Evolutionary conservation across 2,888 invertebrate genomes (phyloP), one percentile per base, ranked within the genome.

Genomic region (Apotomis betuletana): DNA sequence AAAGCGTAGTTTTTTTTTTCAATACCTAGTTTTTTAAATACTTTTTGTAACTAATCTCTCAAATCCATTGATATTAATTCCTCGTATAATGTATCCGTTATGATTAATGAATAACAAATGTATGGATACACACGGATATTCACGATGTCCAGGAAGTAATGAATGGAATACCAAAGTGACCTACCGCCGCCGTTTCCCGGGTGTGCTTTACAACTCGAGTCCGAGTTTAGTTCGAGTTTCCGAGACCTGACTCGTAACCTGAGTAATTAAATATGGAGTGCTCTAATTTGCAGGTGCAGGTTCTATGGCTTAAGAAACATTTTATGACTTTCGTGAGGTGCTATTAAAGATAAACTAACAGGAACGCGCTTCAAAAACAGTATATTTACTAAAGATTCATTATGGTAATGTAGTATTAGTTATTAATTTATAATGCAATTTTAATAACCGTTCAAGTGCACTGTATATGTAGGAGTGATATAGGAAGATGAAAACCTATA

Each of bases 121-220:
- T 55, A 67, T 55, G 60, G 49, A 52, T 64, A 54, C 44, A 65
- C 36, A 65, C 55, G 65, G 38, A 55, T 55, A 15, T 60, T 38
- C 15, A 15, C 36, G 6, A 27, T 71, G 67, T 67, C 67, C 71
- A 67, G 71, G 71, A 71, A 71, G 71, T 67, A 57, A 55, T 57
- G 71, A 52, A 49, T 15, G 61, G 71, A 67, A 71, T 71, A 67
- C 51, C 51, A 71, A 71, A 67, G n/a, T 64, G 61, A 57, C 71
- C 71, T 71, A 67, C 71, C 71, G 71, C 71, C 67, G 67, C 71
- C 67, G 67, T 41, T 58, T 62, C 61, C 55, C 61, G 67, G 27
- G 49, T 57, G 54, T 6, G 54, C 52, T 52, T 13, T 63, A 41
- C 41, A 64, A 38, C 64, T 61, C 57, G 49, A 61, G 61, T 55